Conservation (phyloP, 35 echinoderm and acorn worm species). For the Patiria miniata region DNA sequence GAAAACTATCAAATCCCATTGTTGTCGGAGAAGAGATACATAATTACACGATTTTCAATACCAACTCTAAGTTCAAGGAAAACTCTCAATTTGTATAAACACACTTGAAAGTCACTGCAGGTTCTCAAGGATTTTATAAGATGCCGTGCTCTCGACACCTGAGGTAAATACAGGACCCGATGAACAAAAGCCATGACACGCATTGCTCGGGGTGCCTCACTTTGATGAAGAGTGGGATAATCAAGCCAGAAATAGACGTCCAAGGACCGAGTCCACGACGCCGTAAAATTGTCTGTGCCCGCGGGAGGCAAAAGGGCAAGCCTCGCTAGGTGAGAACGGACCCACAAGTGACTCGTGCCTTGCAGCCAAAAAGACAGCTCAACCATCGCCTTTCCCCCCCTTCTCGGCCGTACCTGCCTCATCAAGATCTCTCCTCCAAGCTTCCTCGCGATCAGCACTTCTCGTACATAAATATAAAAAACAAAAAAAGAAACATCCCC, state of each 20-base stretch:
- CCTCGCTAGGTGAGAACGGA: not conserved
- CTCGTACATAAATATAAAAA: slow-evolving; percentile 4
- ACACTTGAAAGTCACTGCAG: too few relatives aligned
- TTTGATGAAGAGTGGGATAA: not conserved
- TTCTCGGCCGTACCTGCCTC: not conserved
- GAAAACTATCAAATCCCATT: too few relatives aligned
- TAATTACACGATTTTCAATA: too few relatives aligned
- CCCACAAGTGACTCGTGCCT: slow-evolving; percentile 12
- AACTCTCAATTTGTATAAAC: too few relatives aligned
- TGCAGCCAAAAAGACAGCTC: not conserved
- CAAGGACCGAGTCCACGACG: not conserved
- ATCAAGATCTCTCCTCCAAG: not conserved
- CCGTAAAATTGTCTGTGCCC: not conserved
- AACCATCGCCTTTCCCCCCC: not conserved
- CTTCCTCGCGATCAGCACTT: not conserved
- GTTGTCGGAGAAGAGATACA: too few relatives aligned
- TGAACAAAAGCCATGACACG: not conserved
- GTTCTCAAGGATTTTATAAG: too few relatives aligned
- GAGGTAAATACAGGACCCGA: too few relatives aligned
- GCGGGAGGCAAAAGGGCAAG: not conserved
- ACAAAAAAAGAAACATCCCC: not conserved
- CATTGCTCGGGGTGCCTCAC: not conserved
- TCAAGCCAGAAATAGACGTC: not conserved
- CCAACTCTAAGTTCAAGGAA: too few relatives aligned
- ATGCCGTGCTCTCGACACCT: too few relatives aligned